Evolutionary conservation across 2,888 invertebrate species (phyloP).

Genomic region (Nesidiocoris tenuis): DNA sequence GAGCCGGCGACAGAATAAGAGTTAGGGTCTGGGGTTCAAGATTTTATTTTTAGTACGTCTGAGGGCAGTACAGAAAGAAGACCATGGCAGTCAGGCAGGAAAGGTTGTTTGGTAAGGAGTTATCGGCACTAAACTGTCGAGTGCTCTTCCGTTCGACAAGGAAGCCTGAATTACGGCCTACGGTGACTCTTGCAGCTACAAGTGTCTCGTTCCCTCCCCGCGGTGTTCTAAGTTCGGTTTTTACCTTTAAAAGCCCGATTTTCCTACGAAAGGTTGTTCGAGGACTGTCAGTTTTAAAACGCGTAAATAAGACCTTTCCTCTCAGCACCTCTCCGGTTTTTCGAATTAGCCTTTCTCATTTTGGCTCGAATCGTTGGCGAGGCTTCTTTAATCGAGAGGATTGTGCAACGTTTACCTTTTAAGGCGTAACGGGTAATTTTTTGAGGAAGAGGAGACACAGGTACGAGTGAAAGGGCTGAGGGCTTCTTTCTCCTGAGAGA

Average conservation of each 20-base stretch:
- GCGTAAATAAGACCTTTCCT: background rate
- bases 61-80: background rate
- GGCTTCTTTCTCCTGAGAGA: too few species aligned
- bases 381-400: background rate
- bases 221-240: background rate
- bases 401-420: too few species aligned
- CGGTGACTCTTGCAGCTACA: background rate
- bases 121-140: conserved; percentile 24
- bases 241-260: background rate
- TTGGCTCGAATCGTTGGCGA: background rate
- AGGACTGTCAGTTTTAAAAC: background rate
- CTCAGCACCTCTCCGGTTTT: background rate
- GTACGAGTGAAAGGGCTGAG: too few species aligned
- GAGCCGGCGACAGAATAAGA: too few species aligned
- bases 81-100: background rate
- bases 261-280: background rate
- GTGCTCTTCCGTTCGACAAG: background rate
- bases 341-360: background rate
- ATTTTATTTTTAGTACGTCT: background rate
- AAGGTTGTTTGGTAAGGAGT: conserved; percentile 21
- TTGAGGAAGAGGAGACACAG: too few species aligned
- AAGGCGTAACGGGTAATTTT: too few species aligned
- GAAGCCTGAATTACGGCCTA: background rate
- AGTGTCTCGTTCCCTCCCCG: background rate
- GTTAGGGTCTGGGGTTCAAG: background rate